Conservation (phyloP, 1,140 invertebrate species). For the Apis laboriosa region DNA sequence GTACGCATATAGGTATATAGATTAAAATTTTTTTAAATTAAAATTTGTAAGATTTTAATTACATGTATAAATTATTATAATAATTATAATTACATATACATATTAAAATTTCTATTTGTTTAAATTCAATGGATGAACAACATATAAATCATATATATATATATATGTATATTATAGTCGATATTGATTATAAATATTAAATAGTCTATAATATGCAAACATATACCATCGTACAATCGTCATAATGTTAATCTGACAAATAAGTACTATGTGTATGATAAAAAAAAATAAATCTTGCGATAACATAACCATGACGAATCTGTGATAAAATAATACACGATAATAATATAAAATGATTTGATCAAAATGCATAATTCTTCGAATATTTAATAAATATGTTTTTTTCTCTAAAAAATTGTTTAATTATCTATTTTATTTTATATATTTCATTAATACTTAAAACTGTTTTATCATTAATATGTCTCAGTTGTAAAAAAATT, state of each 20-base stretch:
- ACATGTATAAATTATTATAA: neutral
- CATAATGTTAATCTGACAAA: neutral
- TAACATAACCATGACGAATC: conserved; percentile 26
- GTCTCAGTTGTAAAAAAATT: neutral
- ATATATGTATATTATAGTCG: too few species aligned
- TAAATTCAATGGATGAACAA: neutral
- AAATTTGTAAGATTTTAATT: neutral
- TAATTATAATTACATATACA: neutral
- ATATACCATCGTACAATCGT: conserved; percentile 11
- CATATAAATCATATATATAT: neutral
- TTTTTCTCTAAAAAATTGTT: neutral
- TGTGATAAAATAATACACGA: conserved; percentile 5
- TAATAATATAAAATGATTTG: neutral
- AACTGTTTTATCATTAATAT: neutral
- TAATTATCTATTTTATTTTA: too few species aligned
- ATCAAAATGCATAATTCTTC: neutral
- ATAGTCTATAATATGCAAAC: neutral
- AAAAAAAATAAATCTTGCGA: conserved; percentile 7
- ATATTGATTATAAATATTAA: neutral
- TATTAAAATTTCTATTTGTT: neutral
- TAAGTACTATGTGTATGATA: neutral
- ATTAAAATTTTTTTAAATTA: neutral
- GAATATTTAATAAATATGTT: neutral
- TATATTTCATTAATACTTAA: neutral
- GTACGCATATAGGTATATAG: neutral